Evolutionary conservation across 2,113 vertebrate genomes (phyloP).

Genomic region (Montifringilla adamsi): DNA sequence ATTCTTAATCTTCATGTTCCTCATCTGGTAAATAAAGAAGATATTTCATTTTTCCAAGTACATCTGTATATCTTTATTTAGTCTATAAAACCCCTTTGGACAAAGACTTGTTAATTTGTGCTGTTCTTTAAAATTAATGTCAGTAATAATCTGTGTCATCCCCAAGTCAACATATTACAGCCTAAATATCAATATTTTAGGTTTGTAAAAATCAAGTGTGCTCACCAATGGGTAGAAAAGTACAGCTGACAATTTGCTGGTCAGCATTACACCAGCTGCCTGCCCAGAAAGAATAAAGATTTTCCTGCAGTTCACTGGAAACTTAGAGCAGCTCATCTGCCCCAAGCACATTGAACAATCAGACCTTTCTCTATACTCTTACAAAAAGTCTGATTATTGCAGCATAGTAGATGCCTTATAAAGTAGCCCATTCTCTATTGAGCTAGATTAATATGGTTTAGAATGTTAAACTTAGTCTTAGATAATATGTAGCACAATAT

Average conservation of each 20-base stretch:
- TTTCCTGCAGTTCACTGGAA: background rate
- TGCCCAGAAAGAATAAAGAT: background rate
- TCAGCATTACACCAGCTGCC: background rate
- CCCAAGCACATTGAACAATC: background rate
- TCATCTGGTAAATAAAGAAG: background rate
- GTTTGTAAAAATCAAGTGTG: background rate
- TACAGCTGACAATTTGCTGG: background rate
- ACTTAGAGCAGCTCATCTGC: background rate
- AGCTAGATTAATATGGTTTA: background rate
- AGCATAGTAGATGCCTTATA: background rate
- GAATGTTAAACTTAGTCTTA: constrained; percentile 3
- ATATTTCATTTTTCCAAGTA: background rate
- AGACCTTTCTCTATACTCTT: background rate
- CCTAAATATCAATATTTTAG: background rate
- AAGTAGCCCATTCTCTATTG: background rate
- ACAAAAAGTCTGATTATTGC: background rate
- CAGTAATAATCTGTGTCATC: background rate
- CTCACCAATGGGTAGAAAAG: background rate
- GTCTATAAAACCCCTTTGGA: background rate
- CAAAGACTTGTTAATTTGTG: background rate
- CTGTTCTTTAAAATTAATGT: background rate
- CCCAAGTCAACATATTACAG: background rate
- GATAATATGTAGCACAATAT: background rate
- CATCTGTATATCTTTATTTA: background rate
- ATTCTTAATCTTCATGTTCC: background rate